Evolutionary conservation across 1,140 invertebrate species (phyloP), one percentile per base, ranked within the genome.

Genomic region (Neuroterus valhalla): DNA sequence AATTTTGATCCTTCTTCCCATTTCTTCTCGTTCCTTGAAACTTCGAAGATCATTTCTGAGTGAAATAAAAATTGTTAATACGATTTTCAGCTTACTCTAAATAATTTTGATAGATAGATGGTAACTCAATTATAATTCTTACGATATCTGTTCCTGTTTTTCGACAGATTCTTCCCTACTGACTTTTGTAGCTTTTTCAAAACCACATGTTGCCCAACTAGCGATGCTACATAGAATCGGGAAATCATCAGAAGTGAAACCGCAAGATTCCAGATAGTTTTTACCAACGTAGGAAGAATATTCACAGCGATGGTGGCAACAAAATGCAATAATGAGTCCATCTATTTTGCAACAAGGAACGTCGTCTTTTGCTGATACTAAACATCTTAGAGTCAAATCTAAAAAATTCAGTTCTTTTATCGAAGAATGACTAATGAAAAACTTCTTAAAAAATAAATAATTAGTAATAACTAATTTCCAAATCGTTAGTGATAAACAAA

Each of bases 241-340:
- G 89, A 97, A 96, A 66, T 97, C 93, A n/a, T 91, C 85, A 1
- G 83, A 80, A 1, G 81, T 89, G 23, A 97, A 91, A 3, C 92
- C 92, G 76, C 92, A 85, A 44, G 72, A 82, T 85, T 90, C 78
- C 26, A 95, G 88, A 78, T 92, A 94, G 1, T 91, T 66, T 81
- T 93, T 92, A 2, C 94, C 96, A 42, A 93, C 91, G 86, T 95
- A 97, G 0, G 92, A 86, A 26, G 86, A 85, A 91, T 94, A 96
- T 43, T 92, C 89, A 84, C 95, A 96, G 67, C 93, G 92, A 88
- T 98, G 96, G 90, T 97, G 96, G 88, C 96, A 98, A 86, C 96
- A 97, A 15, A 96, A 93, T 3, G 96, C 96, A 84, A 97, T 92
- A 14, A 95, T 84, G 15, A 94, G 80, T 3, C 95, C 96, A 62